These are phyloP conservation scores for Typhlomys cinereus DNA, from an alignment of 2,113 vertebrate species.

Conservation along the genomic window DNA sequence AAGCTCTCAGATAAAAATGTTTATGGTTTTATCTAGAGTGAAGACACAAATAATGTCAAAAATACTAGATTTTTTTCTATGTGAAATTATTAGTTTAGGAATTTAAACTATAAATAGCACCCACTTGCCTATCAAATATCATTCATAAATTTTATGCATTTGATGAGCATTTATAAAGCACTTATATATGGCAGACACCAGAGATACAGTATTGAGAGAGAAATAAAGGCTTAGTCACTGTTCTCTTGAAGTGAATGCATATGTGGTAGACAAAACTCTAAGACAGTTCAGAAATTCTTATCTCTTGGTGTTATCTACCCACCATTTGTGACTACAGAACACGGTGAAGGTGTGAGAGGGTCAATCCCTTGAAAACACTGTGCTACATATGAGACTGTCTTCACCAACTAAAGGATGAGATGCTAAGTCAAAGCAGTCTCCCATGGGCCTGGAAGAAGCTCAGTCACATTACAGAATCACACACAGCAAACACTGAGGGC, in stretches of 20 bases:
- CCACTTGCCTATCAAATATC: constrained; percentile 38
- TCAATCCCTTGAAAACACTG: not conserved
- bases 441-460: not conserved
- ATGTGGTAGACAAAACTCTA: not conserved
- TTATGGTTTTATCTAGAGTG: constrained; percentile 50
- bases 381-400: not conserved
- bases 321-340: not conserved
- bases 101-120: constrained; percentile 10
- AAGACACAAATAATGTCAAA: constrained; percentile 65
- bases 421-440: not conserved
- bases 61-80: constrained; percentile 22
- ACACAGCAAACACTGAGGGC: not conserved
- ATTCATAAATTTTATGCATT: constrained; percentile 27
- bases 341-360: not conserved
- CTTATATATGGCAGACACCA: not conserved
- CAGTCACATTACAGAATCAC: not conserved
- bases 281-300: not conserved
- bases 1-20: constrained; percentile 60
- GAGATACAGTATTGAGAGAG: constrained; percentile 4
- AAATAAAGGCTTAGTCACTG: not conserved
- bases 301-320: not conserved
- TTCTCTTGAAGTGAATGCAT: not conserved
- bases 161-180: constrained; percentile 20
- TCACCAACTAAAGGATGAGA: not conserved
- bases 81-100: constrained; percentile 51